Evolutionary conservation across 2,888 invertebrate genomes (phyloP), one percentile per base, ranked within the genome.

Genomic region (Odontomyia ornata): DNA sequence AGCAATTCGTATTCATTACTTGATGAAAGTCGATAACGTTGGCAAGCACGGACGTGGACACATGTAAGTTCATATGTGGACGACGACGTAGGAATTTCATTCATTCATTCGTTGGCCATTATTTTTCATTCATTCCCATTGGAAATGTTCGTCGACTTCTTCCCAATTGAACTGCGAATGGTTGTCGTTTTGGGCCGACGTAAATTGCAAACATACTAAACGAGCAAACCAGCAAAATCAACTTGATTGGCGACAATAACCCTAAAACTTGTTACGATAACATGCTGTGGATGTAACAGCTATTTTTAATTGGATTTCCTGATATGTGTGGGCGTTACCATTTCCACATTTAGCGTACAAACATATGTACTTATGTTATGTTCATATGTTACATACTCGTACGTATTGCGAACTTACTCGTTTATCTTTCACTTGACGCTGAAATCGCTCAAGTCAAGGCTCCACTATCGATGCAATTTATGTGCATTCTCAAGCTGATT

Each of bases 251-350:
- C 76, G 75, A 71, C 71, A 78, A 71, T 65, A 76, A 78, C 72
- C 67, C 62, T 72, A 76, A 76, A 76, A 76, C 73, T 67, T 72
- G 65, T 28, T 30, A 36, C 65, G 65, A 65, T 36, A 65, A 65
- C 65, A 52, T 72, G 52, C 3, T 72, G 71, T 18, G 9, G 30
- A 28, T 25, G 71, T 27, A 30, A 52, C 71, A 30, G 73, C 76
- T 36, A 73, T 76, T 76, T 78, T 76, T 78, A 78, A 76, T 76
- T 78, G 65, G 69, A 78, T 76, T 78, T 76, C 78, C 78, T 76
- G 76, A 75, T 78, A 65, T 76, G 75, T 76, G 78, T 76, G 76
- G 76, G 71, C 28, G 56, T 72, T 56, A 23, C 28, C 71, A 72
- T 72, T 72, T 65, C 36, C 65, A 30, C 36, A 5, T 36, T 36